Evolutionary conservation across 2,113 vertebrate species (phyloP).

Genomic region (Paratilapia polleni): DNA sequence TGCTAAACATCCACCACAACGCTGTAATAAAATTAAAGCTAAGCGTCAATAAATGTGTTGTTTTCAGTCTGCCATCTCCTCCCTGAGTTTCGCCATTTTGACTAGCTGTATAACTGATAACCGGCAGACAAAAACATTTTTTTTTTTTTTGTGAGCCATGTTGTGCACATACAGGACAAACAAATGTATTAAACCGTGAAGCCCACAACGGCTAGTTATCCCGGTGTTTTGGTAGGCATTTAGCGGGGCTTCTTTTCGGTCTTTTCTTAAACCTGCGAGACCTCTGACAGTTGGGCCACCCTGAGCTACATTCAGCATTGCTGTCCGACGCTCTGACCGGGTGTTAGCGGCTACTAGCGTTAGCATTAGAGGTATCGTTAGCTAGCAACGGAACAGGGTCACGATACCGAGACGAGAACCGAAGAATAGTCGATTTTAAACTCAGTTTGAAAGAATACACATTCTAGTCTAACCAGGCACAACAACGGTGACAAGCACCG

Average conservation of each 20-base stretch:
- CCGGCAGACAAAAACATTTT: slow-evolving; percentile 45
- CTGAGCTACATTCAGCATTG: neutral
- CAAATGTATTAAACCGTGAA: neutral
- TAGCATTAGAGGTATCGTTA: neutral
- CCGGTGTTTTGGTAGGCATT: neutral
- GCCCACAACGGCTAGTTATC: neutral
- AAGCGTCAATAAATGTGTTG: slow-evolving; percentile 55
- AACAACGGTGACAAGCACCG: neutral
- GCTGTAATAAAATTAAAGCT: neutral
- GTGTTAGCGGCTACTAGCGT: slow-evolving; percentile 35
- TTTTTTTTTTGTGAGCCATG: slow-evolving; percentile 1
- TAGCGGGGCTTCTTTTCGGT: accelerated
- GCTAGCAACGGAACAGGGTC: slow-evolving; percentile 9
- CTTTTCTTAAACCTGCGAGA: neutral
- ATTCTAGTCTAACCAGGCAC: accelerated
- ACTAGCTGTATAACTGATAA: slow-evolving; percentile 39
- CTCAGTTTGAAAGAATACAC: neutral
- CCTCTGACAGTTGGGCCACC: slow-evolving; percentile 33
- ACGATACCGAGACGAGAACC: neutral
- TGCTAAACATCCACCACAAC: neutral
- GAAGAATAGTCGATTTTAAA: accelerated
- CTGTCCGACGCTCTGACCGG: slow-evolving; percentile 57
- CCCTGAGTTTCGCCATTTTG: slow-evolving; percentile 83
- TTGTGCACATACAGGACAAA: neutral
- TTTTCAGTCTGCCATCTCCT: slow-evolving; percentile 73